Base-by-base conservation (phyloP, 2,888 invertebrate species). In the Drosophila nigritarsus region DNA sequence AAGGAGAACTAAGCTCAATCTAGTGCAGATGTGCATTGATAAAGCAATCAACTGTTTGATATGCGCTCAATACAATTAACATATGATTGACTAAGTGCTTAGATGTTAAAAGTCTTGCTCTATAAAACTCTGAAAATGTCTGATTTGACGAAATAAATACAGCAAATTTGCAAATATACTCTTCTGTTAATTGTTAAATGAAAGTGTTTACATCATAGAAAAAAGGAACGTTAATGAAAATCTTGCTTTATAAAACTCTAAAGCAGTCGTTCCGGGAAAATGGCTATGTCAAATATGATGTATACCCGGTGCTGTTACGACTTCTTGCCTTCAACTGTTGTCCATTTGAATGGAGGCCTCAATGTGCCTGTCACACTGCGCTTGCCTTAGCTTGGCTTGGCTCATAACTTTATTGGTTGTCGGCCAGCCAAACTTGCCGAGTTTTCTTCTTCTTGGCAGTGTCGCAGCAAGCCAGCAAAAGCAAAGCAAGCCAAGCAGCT, bases 371-470 rank as follows among this genome's bases (percentile, higher is more conserved):
- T 55, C 58, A 56, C n/a, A 40, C 20, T 30, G 62, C 15, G 20
- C 45, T 45, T 18, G 38, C 38, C 18, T 38, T 45, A 24, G 11
- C 20, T 42, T 42, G 42, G 20, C 20, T 45, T 7, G 13, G 69
- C 72, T 80, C 84, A 82, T 79, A 84, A 86, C 78, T 85, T 82
- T 86, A 71, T 78, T 82, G 76, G 79, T 45, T 79, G 69, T 61
- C 65, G 65, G 65, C 45, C 49, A 72, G 72, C 55, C 62, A 80
- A 87, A 89, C 82, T 88, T 90, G 90, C 79, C 80, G 75, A 81
- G 86, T 90, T 90, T 45, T 45, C 45, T 45, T 45, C 45, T 20
- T 90, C 88, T 87, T 90, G 85, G 87, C 89, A 38, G 24, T 27
- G 54, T 49, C 49, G 49, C 27, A 15, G 49, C 88, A 83, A 84